phyloP scores from a whole-genome alignment of 2,888 invertebrate genomes.

The Tachina grossa region DNA sequence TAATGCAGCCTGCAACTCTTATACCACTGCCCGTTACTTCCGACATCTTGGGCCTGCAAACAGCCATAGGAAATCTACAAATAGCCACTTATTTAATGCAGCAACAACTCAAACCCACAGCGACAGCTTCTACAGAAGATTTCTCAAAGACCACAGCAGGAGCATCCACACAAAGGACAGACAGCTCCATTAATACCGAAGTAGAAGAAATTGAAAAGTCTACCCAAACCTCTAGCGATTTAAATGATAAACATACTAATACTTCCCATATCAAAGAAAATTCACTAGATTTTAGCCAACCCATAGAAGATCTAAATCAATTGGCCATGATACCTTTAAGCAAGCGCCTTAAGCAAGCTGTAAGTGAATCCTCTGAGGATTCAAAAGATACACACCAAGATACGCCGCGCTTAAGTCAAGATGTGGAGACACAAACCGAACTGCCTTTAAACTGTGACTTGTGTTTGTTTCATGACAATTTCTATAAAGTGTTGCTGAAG shows the following conservation, averaged over 20 bases:
- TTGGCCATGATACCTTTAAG: slow-evolving; percentile 76
- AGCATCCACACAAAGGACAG: slow-evolving; percentile 79
- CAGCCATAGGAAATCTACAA: slow-evolving; percentile 81
- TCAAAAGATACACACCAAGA: neutral
- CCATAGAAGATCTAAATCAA: slow-evolving; percentile 69
- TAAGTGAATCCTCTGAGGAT: slow-evolving; percentile 65
- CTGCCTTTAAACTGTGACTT: slow-evolving; percentile 81
- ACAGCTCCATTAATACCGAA: slow-evolving; percentile 77
- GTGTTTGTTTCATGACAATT: slow-evolving; percentile 82
- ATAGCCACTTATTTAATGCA: slow-evolving; percentile 82
- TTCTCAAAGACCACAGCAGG: slow-evolving; percentile 76
- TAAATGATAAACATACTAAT: neutral
- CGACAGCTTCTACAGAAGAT: slow-evolving; percentile 72
- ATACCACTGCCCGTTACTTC: slow-evolving; percentile 82
- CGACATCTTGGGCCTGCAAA: slow-evolving; percentile 81
- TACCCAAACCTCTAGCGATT: slow-evolving; percentile 17
- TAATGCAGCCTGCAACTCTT: slow-evolving; percentile 82
- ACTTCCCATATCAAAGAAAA: slow-evolving; percentile 63
- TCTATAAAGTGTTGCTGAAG: slow-evolving; percentile 81
- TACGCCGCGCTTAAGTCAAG: slow-evolving; percentile 68
- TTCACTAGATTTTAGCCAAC: slow-evolving; percentile 66
- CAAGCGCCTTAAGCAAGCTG: neutral
- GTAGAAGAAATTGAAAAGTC: slow-evolving; percentile 36
- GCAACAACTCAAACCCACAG: slow-evolving; percentile 77
- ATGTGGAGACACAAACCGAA: slow-evolving; percentile 82